Conservation (phyloP, 2,888 invertebrate genomes). For the Gryllus longicercus region DNA sequence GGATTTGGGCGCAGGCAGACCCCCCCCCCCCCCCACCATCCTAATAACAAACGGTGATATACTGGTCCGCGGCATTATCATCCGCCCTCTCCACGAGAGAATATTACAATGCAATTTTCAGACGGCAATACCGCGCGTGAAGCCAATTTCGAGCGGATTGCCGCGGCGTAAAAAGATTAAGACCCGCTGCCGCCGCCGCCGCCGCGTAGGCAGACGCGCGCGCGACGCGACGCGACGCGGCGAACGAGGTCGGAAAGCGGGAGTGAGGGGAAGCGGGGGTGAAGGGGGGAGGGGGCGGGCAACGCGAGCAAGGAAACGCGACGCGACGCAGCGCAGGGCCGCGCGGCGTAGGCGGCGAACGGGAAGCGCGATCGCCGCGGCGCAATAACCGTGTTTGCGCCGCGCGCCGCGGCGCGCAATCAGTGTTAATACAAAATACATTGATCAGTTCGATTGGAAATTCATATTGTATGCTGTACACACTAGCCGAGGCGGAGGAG, state of each 20-base stretch:
- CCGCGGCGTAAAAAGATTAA: conserved; percentile 10
- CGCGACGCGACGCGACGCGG: no score
- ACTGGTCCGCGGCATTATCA: neutral
- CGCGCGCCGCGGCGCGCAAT: neutral
- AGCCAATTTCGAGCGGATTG: neutral
- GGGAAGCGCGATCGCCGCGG: neutral
- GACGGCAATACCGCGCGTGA: neutral
- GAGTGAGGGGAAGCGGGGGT: conserved; percentile 18
- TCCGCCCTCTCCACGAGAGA: neutral
- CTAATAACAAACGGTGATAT: neutral
- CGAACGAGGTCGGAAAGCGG: neutral
- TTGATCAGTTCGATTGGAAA: conserved; percentile 10
- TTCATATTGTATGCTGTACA: conserved; percentile 10
- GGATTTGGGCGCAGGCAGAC: neutral
- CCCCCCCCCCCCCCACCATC: neutral
- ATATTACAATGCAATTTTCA: conserved; percentile 17
- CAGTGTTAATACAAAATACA: conserved; percentile 9
- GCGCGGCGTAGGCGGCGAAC: conserved; percentile 18
- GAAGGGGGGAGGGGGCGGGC: neutral
- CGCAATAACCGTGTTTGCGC: conserved; percentile 9
- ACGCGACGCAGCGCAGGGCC: neutral
- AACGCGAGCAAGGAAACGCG: neutral
- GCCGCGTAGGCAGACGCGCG: no score
- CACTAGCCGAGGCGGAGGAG: neutral
- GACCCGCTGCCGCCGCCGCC: neutral